Evolutionary conservation across 1,140 invertebrate genomes (phyloP).

Genomic region (Sycobia sp.): DNA sequence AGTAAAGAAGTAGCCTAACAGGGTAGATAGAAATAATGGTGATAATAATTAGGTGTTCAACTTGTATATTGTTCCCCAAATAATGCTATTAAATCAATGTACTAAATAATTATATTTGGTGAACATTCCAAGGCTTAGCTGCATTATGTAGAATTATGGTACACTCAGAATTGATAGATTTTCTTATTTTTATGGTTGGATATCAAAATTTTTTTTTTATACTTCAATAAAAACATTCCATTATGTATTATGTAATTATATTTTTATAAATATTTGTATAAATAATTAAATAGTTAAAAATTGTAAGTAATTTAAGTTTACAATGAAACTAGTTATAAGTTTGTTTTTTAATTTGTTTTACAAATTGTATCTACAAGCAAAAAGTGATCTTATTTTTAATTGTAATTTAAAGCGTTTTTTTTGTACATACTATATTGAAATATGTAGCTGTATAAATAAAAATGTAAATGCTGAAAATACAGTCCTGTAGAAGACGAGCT

Average conservation of each 20-base stretch:
- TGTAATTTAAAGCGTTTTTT: background rate
- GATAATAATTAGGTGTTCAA: slow-evolving; percentile 40
- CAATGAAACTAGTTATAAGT: too few species aligned
- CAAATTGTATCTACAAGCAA: background rate
- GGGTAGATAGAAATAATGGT: slow-evolving; percentile 41
- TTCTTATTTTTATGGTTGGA: background rate
- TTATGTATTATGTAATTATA: background rate
- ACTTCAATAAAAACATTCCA: slow-evolving; percentile 18
- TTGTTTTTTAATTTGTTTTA: background rate
- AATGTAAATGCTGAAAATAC: slow-evolving; percentile 8
- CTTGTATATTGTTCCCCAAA: slow-evolving; percentile 34
- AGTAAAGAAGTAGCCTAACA: slow-evolving; percentile 42
- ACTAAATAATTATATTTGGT: slow-evolving; percentile 11
- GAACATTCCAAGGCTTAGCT: slow-evolving; percentile 11
- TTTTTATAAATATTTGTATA: background rate
- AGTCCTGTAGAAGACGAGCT: slow-evolving; percentile 21
- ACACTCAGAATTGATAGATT: background rate
- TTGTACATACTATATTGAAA: slow-evolving; percentile 12
- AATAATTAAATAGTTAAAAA: background rate
- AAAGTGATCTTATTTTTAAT: background rate
- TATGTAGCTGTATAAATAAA: slow-evolving; percentile 1
- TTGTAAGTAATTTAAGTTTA: background rate
- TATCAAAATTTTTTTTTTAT: background rate
- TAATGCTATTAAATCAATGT: slow-evolving; percentile 34
- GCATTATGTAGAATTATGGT: background rate